Conservation (phyloP, 2,113 vertebrate genomes). For the Chamaea fasciata region DNA sequence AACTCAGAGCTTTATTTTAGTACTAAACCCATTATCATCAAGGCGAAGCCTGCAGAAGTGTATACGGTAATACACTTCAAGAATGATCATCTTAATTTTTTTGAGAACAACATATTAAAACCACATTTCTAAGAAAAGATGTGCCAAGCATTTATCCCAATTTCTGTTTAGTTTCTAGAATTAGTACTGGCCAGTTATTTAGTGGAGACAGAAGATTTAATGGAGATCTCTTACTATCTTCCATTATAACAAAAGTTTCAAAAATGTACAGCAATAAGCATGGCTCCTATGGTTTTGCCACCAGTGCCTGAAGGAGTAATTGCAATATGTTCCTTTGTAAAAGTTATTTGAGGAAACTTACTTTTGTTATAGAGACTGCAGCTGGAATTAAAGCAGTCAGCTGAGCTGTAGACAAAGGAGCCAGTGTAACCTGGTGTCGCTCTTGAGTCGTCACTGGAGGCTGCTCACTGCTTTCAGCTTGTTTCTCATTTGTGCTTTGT, state of each 20-base stretch:
- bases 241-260: not conserved
- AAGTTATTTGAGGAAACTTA: constrained; percentile 53
- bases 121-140: not conserved
- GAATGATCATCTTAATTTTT: not conserved
- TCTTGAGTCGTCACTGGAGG: constrained; percentile 50
- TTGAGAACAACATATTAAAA: not conserved
- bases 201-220: not conserved
- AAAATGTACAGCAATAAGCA: not conserved
- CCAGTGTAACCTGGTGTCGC: constrained; percentile 34
- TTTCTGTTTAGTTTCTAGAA: not conserved
- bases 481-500: constrained; percentile 43
- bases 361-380: constrained; percentile 65
- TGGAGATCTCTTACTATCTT: not conserved
- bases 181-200: not conserved
- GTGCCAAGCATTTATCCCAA: not conserved
- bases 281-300: not conserved
- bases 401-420: constrained; percentile 37
- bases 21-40: not conserved
- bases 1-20: not conserved
- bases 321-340: not conserved
- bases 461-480: constrained; percentile 70
- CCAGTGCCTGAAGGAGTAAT: not conserved
- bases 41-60: not conserved
- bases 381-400: constrained; percentile 34
- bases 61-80: not conserved